Percentiles rank a stretch among this genome's conserved stretches.
Evolutionary conservation across 2,888 invertebrate genomes (phyloP).

Genomic region (Leistus spinibarbis): DNA sequence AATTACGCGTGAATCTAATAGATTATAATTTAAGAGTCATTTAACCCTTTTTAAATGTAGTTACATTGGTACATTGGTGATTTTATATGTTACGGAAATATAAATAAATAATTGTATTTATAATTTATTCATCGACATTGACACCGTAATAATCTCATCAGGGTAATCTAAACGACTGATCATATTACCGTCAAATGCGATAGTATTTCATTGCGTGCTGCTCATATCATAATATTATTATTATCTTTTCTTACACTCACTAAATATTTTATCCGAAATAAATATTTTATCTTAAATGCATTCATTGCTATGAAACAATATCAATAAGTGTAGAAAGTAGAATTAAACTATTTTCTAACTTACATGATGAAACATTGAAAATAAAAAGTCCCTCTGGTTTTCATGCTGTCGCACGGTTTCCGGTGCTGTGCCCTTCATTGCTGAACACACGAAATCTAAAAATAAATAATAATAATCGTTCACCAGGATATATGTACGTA

Average conservation of each 20-base stretch:
- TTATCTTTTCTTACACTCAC: too few relatives aligned
- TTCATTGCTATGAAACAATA: too few relatives aligned
- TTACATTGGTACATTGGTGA: too few relatives aligned
- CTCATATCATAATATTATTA: background rate
- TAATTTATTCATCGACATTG: background rate
- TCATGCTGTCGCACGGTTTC: conserved; percentile 59
- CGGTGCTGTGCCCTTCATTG: conserved; percentile 49
- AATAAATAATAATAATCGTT: conserved; percentile 25
- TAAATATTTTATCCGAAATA: background rate
- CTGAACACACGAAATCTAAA: conserved; percentile 50
- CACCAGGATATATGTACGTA: background rate
- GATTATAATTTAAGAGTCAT: too few relatives aligned
- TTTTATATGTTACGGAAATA: background rate
- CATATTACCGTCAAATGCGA: background rate
- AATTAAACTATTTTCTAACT: conserved; percentile 48
- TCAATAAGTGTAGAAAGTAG: too few relatives aligned
- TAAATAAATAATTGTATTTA: background rate
- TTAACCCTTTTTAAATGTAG: too few relatives aligned
- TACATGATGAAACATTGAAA: conserved; percentile 64
- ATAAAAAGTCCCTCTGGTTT: conserved; percentile 61
- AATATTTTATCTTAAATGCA: too few relatives aligned
- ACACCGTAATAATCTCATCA: background rate
- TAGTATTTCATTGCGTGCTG: background rate
- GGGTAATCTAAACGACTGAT: background rate
- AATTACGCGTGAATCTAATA: too few relatives aligned